phyloP scores from a whole-genome alignment of 2,888 invertebrate genomes.

The Euzophera pinguis region DNA sequence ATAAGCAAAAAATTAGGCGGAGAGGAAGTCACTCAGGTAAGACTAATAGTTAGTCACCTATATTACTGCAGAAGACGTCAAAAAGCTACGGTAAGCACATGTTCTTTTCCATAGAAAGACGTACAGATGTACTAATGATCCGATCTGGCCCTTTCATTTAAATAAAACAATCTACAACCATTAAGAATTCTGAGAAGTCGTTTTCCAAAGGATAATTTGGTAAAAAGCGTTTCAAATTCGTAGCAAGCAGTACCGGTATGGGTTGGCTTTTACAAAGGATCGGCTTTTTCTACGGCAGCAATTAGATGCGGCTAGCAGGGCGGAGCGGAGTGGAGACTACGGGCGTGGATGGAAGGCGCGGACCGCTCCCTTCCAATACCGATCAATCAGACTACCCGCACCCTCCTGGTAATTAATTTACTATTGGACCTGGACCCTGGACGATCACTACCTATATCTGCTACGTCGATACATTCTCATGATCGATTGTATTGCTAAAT shows the following conservation, averaged over 20 bases:
- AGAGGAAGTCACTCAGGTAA: too few species aligned
- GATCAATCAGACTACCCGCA: constrained; percentile 53
- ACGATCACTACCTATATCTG: constrained; percentile 21
- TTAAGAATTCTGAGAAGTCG: not conserved
- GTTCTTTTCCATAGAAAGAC: too few species aligned
- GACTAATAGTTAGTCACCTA: too few species aligned
- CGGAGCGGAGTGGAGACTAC: constrained; percentile 32
- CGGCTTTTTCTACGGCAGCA: constrained; percentile 55
- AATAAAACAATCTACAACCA: too few species aligned
- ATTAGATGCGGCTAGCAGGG: constrained; percentile 48
- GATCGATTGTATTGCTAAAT: constrained; percentile 30
- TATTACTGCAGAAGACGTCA: too few species aligned
- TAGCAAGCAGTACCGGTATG: constrained; percentile 22
- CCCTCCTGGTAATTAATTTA: constrained; percentile 55
- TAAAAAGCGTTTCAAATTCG: constrained; percentile 33
- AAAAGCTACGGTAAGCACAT: too few species aligned
- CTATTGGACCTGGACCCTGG: constrained; percentile 30
- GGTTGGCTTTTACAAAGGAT: constrained; percentile 32
- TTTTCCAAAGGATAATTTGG: constrained; percentile 25
- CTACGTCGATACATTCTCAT: constrained; percentile 21
- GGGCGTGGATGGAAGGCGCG: constrained; percentile 45
- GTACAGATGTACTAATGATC: too few species aligned
- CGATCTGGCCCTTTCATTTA: too few species aligned
- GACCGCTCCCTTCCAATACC: constrained; percentile 20
- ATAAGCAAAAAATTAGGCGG: too few species aligned